Percentiles rank a stretch among this genome's conserved stretches.
Evolutionary conservation across 2,113 vertebrate species (phyloP).

Genomic region (Pterocles gutturalis): DNA sequence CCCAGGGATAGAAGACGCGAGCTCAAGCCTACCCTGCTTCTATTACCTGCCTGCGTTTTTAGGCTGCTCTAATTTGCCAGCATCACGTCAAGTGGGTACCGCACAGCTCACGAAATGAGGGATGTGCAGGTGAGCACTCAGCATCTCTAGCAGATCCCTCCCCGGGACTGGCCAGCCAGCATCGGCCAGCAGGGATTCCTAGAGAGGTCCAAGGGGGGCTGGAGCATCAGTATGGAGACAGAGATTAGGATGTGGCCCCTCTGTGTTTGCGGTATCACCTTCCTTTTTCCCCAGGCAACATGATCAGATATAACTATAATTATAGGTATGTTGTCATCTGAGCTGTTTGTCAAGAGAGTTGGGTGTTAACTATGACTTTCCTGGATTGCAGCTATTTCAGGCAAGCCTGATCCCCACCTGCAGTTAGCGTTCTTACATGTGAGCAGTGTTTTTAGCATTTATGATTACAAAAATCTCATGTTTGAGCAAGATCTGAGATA

Average conservation of each 20-base stretch:
- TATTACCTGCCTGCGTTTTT: not conserved
- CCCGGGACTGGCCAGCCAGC: rapidly evolving
- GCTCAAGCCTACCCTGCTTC: constrained; percentile 6
- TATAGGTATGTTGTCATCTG: constrained; percentile 29
- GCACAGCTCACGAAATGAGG: not conserved
- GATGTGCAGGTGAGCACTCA: not conserved
- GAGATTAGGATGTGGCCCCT: not conserved
- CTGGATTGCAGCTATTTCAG: not conserved
- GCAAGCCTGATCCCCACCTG: not conserved
- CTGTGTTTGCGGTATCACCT: not conserved
- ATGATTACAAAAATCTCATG: constrained; percentile 50
- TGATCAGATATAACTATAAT: constrained; percentile 35
- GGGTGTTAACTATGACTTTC: not conserved
- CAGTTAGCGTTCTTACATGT: not conserved
- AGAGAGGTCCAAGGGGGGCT: not conserved
- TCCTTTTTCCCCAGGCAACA: not conserved
- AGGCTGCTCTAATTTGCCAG: constrained; percentile 37
- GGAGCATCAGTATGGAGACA: not conserved
- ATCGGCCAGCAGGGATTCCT: not conserved
- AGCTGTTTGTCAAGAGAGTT: constrained; percentile 50
- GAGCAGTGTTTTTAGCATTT: constrained; percentile 17
- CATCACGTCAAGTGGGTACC: not conserved
- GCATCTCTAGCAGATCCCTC: not conserved
- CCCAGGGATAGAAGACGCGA: constrained; percentile 1
- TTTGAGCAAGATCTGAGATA: constrained; percentile 53